Evolutionary conservation across 2,888 invertebrate genomes (phyloP).

Genomic region (Carabus problematicus): DNA sequence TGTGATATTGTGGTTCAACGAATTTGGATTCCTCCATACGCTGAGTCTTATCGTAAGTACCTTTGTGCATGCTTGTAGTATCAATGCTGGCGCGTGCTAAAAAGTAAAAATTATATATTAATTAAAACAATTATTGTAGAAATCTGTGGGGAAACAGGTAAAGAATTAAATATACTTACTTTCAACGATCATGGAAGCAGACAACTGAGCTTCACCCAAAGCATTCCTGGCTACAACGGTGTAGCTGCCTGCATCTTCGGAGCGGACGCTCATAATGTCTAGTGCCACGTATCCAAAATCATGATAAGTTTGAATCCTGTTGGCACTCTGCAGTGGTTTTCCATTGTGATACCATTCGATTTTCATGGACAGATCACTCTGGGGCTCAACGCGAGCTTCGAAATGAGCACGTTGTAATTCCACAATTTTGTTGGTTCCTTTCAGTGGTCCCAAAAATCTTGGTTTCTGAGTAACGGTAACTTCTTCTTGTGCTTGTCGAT

Average conservation of each 20-base stretch:
- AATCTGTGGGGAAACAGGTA: neutral
- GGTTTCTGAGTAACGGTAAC: slow-evolving; percentile 80
- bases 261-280: slow-evolving; percentile 90
- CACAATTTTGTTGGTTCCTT: slow-evolving; percentile 91
- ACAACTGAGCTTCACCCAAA: slow-evolving; percentile 85
- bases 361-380: slow-evolving; percentile 90
- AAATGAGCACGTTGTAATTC: slow-evolving; percentile 95
- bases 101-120: slow-evolving; percentile 49
- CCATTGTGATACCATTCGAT: slow-evolving; percentile 99
- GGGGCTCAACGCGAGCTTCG: slow-evolving; percentile 93
- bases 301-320: slow-evolving; percentile 91
- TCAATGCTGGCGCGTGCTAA: slow-evolving; percentile 87
- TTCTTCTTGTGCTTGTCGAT: slow-evolving; percentile 72
- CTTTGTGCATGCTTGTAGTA: slow-evolving; percentile 89
- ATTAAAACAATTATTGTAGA: slow-evolving; percentile 6
- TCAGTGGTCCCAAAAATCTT: slow-evolving; percentile 85
- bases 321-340: slow-evolving; percentile 85
- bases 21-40: slow-evolving; percentile 86
- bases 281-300: slow-evolving; percentile 98
- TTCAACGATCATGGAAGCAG: slow-evolving; percentile 86
- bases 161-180: slow-evolving; percentile 68
- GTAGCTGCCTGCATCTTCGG: slow-evolving; percentile 92
- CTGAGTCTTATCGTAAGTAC: slow-evolving; percentile 85
- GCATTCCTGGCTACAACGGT: slow-evolving; percentile 92
- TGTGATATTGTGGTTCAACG: slow-evolving; percentile 86